Base-by-base conservation (phyloP, 2,113 vertebrate species). In the Tilapia sparmanii region DNA sequence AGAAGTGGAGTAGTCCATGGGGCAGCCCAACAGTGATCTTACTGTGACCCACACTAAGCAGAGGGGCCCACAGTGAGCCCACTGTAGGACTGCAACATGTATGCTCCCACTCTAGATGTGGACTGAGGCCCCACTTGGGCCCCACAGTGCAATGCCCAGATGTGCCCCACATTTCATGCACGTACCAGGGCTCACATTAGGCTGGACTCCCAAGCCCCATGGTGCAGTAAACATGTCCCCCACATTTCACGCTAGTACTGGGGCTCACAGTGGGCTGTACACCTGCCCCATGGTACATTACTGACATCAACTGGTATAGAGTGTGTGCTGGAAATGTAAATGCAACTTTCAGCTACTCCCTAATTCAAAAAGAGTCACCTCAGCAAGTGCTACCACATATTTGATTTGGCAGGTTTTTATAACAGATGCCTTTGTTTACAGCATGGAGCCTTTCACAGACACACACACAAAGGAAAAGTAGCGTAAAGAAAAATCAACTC, bases 191-290 rank as follows among this genome's bases (percentile, higher is more conserved):
- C 61, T 35, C 31, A 11, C 31, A 66, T 7, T 66, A 12, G 59
- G 59, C 6, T 63, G 29, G 26, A 0, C 24, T 16, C 24, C 55
- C 13, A 57, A 57, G 59, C 16, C 29, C 29, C 2, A 0, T 33
- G 8, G 29, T 33, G 57, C 26, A 19, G 5, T 4, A 61, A 31
- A 61, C 15, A 19, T 61, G 57, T 3, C 0, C 16, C 29, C 59
- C 29, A 63, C 0, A 33, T 59, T 59, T 59, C 55, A 59, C 0
- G 8, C 4, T 29, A 16, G 1, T 59, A 0, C 55, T 29, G 7
- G 13, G 55, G 24, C 55, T 59, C 55, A 59, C 24, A 16, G 1
- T 29, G 2, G 24, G 24, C 55, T 4, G 55, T 1, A 1, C 26
- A 18, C 26, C 57, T 59, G 57, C 0, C 57, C 57, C 15, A 33